phyloP scores from a whole-genome alignment of 2,113 vertebrate genomes.

The Thermophis baileyi region DNA sequence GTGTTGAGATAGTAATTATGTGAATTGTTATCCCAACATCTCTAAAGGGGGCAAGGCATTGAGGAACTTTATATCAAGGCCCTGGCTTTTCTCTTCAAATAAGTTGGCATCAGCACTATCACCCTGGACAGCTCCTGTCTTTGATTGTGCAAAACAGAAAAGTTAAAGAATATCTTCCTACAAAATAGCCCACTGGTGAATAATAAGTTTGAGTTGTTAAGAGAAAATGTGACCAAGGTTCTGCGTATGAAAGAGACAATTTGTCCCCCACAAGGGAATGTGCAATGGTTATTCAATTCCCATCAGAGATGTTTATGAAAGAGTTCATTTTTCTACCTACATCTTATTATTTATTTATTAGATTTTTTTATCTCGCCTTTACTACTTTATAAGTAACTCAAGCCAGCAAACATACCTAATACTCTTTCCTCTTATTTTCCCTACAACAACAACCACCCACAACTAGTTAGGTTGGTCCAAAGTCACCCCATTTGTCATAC shows the following conservation, averaged over 20 bases:
- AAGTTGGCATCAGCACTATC: neutral
- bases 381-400: neutral
- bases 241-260: neutral
- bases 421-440: too few relatives aligned
- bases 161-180: neutral
- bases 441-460: too few relatives aligned
- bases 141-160: neutral
- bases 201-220: neutral
- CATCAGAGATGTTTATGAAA: neutral
- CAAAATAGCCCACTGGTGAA: neutral
- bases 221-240: neutral
- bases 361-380: neutral
- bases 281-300: neutral
- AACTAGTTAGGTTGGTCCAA: too few relatives aligned
- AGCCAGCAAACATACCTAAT: too few relatives aligned
- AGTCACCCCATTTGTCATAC: slow-evolving; percentile 29
- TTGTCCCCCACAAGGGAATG: slow-evolving; percentile 13
- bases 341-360: neutral
- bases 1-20: neutral
- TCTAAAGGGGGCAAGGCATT: neutral
- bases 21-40: neutral
- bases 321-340: neutral
- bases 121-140: neutral
- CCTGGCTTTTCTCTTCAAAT: neutral
- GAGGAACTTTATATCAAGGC: neutral